These are phyloP conservation scores for Halictus ligatus DNA, from an alignment of 2,888 invertebrate species.

Conservation along the genomic window DNA sequence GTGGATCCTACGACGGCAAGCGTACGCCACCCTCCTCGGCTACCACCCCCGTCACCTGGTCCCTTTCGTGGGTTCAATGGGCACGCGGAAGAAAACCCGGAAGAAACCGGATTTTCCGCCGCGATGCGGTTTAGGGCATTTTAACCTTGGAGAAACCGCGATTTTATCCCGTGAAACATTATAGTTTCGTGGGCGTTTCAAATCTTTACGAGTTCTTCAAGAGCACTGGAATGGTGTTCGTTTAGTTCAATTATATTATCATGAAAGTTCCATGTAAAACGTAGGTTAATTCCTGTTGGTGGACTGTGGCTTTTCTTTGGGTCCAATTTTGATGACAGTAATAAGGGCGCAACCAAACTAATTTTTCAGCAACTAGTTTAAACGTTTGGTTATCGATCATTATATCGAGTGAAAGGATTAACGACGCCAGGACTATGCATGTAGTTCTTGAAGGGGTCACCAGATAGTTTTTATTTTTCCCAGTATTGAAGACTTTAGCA, in stretches of 20 bases:
- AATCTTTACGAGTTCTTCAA: background rate
- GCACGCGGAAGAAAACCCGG: constrained; percentile 46
- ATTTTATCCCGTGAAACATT: background rate
- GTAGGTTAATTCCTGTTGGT: too few relatives aligned
- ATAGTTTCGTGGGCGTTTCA: background rate
- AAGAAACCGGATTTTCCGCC: constrained; percentile 50
- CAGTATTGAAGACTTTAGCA: background rate
- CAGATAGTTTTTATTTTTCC: background rate
- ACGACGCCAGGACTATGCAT: too few relatives aligned
- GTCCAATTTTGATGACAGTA: background rate
- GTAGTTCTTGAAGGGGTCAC: background rate
- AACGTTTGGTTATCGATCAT: too few relatives aligned
- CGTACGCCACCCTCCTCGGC: constrained; percentile 54
- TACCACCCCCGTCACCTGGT: constrained; percentile 70
- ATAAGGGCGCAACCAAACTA: background rate
- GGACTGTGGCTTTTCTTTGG: too few relatives aligned
- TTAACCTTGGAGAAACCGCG: background rate
- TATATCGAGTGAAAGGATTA: too few relatives aligned
- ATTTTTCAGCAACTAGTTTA: too few relatives aligned
- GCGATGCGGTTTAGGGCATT: constrained; percentile 27
- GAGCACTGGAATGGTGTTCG: background rate
- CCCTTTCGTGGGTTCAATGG: constrained; percentile 50
- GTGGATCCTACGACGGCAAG: constrained; percentile 75
- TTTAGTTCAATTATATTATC: background rate
- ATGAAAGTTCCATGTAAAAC: background rate